Conservation (phyloP, 2,113 vertebrate genomes). For the Neogale vison region DNA sequence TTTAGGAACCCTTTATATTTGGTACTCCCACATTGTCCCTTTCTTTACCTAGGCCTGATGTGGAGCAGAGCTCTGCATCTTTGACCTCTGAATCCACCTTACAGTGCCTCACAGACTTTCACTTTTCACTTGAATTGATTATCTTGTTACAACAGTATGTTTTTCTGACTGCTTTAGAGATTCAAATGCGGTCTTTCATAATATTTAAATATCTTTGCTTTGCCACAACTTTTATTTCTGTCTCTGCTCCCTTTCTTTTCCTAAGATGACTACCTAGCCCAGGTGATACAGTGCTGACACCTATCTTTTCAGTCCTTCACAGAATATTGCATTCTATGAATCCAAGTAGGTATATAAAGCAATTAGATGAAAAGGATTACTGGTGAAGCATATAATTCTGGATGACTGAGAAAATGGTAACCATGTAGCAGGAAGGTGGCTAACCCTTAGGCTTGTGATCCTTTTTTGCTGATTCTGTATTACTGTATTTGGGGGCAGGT, state of each 20-base stretch:
- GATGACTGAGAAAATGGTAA: not conserved
- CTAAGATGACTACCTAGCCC: not conserved
- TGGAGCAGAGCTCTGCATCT: not conserved
- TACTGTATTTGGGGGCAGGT: not conserved
- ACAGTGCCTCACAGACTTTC: not conserved
- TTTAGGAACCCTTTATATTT: not conserved
- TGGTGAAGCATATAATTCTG: not conserved
- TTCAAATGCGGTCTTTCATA: not conserved
- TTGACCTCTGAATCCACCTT: not conserved
- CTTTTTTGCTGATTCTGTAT: not conserved
- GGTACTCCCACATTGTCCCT: not conserved
- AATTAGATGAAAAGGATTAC: not conserved
- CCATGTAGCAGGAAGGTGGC: not conserved
- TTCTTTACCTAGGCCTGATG: not conserved
- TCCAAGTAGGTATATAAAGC: not conserved
- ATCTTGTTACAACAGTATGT: not conserved
- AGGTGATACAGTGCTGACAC: not conserved
- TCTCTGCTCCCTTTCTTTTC: not conserved
- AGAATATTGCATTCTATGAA: not conserved
- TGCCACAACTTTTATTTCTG: not conserved
- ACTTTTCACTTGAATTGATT: not conserved
- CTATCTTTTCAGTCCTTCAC: conserved; percentile 9
- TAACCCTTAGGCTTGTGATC: not conserved
- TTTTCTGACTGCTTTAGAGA: not conserved
- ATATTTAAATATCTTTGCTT: not conserved